phyloP scores from a whole-genome alignment of 1,140 invertebrate genomes.

The Hycleus phaleratus region DNA sequence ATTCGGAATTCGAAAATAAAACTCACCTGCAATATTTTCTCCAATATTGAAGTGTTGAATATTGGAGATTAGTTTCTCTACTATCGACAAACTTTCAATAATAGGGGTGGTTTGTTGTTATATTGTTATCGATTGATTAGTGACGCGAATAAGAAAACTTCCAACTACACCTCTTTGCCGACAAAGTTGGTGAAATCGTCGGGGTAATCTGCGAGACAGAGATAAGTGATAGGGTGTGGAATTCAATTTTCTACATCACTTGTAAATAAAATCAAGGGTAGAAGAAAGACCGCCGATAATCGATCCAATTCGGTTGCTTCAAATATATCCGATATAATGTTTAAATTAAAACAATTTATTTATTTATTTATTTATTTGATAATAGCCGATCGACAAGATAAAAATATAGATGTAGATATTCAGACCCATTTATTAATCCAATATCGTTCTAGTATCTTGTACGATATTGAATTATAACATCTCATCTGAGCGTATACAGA shows the following conservation, averaged over 20 bases:
- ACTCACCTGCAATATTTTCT: too few relatives aligned
- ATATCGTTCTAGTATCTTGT: conserved; percentile 30
- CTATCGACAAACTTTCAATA: too few relatives aligned
- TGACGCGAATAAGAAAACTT: conserved; percentile 26
- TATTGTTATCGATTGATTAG: conserved; percentile 34
- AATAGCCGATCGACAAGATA: too few relatives aligned
- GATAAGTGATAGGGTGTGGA: conserved; percentile 32
- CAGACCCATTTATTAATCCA: conserved; percentile 26
- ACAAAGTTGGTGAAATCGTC: not conserved
- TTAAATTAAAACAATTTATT: not conserved
- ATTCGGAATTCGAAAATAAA: too few relatives aligned
- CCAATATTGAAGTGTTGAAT: too few relatives aligned
- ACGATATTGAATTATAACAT: conserved; percentile 29
- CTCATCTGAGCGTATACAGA: conserved; percentile 17
- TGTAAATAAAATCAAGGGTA: conserved; percentile 39
- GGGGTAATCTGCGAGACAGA: not conserved
- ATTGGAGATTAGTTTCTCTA: too few relatives aligned
- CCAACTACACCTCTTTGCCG: conserved; percentile 21
- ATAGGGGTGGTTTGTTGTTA: conserved; percentile 1
- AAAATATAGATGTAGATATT: not conserved
- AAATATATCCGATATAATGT: not conserved
- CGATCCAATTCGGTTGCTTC: not conserved
- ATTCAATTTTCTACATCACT: conserved; percentile 42
- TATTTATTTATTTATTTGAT: not conserved
- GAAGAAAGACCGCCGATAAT: not conserved